Percentiles rank a stretch among this genome's conserved stretches.
These are phyloP conservation scores for Eutolmus rufibarbis DNA, from an alignment of 2,888 invertebrate genomes.

Conservation along the genomic window DNA sequence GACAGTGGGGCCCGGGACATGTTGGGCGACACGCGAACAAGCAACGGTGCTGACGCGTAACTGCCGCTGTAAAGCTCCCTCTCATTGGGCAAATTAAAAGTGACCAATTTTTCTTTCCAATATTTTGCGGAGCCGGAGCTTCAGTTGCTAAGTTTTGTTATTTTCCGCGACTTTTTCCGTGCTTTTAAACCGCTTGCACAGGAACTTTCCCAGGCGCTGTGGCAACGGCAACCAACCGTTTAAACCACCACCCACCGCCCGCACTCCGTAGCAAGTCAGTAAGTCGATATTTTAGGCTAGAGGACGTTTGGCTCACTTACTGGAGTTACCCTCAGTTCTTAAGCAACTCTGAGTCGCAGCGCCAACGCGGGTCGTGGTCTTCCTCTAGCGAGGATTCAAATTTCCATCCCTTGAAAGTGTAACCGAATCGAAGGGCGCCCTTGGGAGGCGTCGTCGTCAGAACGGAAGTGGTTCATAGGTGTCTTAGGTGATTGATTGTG, in stretches of 20 bases:
- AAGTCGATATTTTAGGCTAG: constrained; percentile 21
- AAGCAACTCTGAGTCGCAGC: constrained; percentile 12
- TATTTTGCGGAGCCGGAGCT: not conserved
- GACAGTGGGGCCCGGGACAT: not conserved
- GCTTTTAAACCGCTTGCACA: constrained; percentile 38
- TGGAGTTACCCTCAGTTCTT: constrained; percentile 25
- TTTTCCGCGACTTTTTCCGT: not conserved
- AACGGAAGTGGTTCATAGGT: constrained; percentile 4
- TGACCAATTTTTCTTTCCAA: constrained; percentile 24
- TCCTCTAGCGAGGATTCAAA: constrained; percentile 3
- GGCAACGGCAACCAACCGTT: not conserved
- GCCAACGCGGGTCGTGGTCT: not conserved
- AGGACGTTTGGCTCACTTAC: not conserved
- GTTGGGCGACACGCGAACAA: not conserved
- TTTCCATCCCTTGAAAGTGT: constrained; percentile 2
- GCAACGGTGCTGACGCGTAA: constrained; percentile 4
- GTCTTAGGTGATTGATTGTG: constrained; percentile 6
- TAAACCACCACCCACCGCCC: not conserved
- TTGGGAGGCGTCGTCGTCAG: not conserved
- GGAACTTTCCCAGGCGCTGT: not conserved
- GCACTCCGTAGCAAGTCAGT: constrained; percentile 2
- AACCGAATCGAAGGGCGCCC: not conserved
- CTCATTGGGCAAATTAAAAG: not conserved
- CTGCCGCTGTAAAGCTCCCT: constrained; percentile 23
- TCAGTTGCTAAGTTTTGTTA: not conserved